Percentiles rank a stretch among this genome's conserved stretches.
Evolutionary conservation across 2,113 vertebrate genomes (phyloP).

Genomic region (Pseudolaguvia tuberculata): DNA sequence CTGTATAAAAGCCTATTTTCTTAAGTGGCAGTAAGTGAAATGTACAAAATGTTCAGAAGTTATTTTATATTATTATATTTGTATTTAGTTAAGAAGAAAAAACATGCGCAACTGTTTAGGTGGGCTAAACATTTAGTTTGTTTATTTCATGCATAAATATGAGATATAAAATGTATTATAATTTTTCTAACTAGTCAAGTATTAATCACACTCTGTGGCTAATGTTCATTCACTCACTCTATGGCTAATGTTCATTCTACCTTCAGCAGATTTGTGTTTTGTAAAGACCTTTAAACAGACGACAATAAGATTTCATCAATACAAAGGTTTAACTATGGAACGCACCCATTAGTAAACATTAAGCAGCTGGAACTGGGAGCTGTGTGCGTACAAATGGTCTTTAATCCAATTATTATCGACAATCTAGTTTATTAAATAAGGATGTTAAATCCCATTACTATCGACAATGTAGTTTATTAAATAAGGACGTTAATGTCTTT

Average conservation of each 20-base stretch:
- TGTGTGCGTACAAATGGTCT: too few relatives aligned
- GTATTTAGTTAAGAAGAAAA: neutral
- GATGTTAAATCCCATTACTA: neutral
- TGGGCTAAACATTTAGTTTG: neutral
- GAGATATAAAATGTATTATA: neutral
- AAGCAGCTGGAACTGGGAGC: neutral
- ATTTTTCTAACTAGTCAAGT: too few relatives aligned
- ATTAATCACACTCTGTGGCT: neutral
- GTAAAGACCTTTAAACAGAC: neutral
- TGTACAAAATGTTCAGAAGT: neutral
- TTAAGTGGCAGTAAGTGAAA: neutral
- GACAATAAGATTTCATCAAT: neutral
- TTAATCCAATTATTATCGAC: neutral
- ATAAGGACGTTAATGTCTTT: neutral
- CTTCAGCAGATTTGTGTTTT: neutral
- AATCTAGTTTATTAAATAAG: neutral
- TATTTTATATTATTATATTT: too few relatives aligned
- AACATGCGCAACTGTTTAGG: too few relatives aligned
- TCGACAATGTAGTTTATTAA: too few relatives aligned
- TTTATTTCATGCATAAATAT: neutral
- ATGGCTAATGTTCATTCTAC: neutral
- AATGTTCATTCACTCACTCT: too few relatives aligned
- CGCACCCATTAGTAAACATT: neutral
- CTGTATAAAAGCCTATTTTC: neutral
- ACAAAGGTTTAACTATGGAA: neutral